phyloP scores from a whole-genome alignment of 2,888 invertebrate species.

The Drosophila quinaria region DNA sequence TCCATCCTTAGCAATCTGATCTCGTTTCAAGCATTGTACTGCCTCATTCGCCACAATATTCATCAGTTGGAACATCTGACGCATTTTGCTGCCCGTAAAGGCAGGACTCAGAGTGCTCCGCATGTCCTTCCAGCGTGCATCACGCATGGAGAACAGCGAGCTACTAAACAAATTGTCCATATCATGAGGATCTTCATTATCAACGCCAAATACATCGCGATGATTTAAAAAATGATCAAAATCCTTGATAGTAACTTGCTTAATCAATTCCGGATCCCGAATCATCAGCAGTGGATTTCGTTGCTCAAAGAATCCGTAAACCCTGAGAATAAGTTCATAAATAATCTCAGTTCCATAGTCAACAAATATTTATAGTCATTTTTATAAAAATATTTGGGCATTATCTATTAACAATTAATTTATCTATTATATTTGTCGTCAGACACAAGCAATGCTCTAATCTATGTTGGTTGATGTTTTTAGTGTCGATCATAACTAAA shows the following conservation, averaged over 20 bases:
- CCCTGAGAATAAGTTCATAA: constrained; percentile 77
- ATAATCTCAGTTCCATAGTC: not conserved
- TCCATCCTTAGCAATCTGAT: constrained; percentile 33
- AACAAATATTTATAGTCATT: too few relatives aligned
- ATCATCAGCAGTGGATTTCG: constrained; percentile 85
- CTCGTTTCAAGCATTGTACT: constrained; percentile 61
- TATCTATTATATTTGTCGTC: too few relatives aligned
- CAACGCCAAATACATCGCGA: constrained; percentile 85
- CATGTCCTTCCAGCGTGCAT: constrained; percentile 86
- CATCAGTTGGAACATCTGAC: constrained; percentile 85
- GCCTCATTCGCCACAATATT: constrained; percentile 81
- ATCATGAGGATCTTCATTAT: constrained; percentile 65
- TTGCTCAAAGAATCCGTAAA: constrained; percentile 86
- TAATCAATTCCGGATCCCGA: constrained; percentile 87
- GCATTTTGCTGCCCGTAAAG: constrained; percentile 86
- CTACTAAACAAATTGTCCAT: constrained; percentile 86
- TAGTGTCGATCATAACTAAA: not conserved
- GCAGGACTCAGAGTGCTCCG: constrained; percentile 85
- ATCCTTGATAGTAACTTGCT: constrained; percentile 87
- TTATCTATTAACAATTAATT: too few relatives aligned
- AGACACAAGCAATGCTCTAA: not conserved
- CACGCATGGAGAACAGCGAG: constrained; percentile 86
- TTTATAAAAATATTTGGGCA: too few relatives aligned
- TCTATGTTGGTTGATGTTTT: not conserved
- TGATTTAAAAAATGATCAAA: constrained; percentile 88